Conservation (phyloP, 2,797 vertebrate species). For the Chiloscyllium punctatum region DNA sequence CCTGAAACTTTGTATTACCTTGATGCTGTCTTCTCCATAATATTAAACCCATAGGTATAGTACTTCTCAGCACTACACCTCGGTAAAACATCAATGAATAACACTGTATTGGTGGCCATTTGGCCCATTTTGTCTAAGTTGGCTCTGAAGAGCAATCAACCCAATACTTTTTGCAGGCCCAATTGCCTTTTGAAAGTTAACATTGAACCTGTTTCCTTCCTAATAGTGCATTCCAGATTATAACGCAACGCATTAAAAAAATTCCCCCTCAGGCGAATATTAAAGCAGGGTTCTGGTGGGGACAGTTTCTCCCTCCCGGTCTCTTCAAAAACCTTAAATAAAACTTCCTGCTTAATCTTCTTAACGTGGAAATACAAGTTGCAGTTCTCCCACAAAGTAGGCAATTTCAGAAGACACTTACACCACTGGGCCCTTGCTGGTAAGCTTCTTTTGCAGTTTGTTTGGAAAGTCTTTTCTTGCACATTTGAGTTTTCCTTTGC, state of each 20-base stretch:
- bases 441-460: slow-evolving; percentile 69
- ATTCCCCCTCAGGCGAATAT: too few relatives aligned
- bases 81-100: neutral
- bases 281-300: neutral
- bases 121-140: too few relatives aligned
- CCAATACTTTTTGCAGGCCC: neutral
- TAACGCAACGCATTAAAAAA: neutral
- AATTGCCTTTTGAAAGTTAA: neutral
- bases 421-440: slow-evolving; percentile 68
- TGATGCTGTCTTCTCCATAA: too few relatives aligned
- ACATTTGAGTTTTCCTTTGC: slow-evolving; percentile 47
- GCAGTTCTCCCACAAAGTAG: neutral
- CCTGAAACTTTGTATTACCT: too few relatives aligned
- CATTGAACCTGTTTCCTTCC: neutral
- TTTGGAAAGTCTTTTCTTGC: slow-evolving; percentile 49
- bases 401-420: slow-evolving; percentile 44
- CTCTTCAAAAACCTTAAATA: neutral
- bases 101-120: neutral
- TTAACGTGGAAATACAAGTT: neutral
- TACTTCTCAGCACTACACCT: neutral
- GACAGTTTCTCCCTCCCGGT: neutral
- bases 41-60: neutral
- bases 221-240: neutral
- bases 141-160: neutral
- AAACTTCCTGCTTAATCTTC: neutral